Conservation (phyloP, 2,888 invertebrate species). For the Stratiomys singularior region DNA sequence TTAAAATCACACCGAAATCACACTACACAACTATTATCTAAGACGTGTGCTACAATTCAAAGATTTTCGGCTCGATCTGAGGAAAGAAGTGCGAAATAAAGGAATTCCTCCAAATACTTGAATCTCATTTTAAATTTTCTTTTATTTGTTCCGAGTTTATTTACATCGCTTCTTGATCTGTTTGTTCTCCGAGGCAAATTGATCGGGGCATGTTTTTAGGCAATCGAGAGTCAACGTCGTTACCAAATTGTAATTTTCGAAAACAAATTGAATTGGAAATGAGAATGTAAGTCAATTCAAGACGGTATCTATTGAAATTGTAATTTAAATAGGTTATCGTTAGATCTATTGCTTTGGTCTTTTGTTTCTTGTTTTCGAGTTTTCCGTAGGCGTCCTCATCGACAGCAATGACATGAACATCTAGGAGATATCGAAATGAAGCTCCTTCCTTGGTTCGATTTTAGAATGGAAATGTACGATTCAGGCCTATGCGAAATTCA, state of each 20-base stretch:
- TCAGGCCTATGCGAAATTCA: slow-evolving; percentile 25
- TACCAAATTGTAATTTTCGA: slow-evolving; percentile 5
- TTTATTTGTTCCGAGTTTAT: too few species aligned
- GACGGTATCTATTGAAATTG: slow-evolving; percentile 4
- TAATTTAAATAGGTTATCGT: slow-evolving; percentile 20
- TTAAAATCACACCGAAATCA: not conserved
- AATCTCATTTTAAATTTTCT: too few species aligned
- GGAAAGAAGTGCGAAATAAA: not conserved
- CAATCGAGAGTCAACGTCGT: not conserved
- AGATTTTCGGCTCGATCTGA: not conserved
- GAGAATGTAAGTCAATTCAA: not conserved
- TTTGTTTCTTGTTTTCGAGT: not conserved
- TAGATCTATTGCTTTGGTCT: not conserved
- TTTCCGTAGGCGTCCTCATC: not conserved
- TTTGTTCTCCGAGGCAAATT: not conserved
- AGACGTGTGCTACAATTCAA: not conserved
- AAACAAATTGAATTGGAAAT: slow-evolving; percentile 31
- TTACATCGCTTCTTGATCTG: too few species aligned
- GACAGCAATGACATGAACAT: not conserved
- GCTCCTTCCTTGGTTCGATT: not conserved
- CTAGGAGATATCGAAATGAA: not conserved
- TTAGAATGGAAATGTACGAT: not conserved
- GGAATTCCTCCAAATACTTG: too few species aligned
- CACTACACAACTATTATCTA: slow-evolving; percentile 18
- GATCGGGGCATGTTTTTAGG: not conserved